Evolutionary conservation across 2,797 vertebrate species (phyloP).

Genomic region (Halcyon chelicuti): DNA sequence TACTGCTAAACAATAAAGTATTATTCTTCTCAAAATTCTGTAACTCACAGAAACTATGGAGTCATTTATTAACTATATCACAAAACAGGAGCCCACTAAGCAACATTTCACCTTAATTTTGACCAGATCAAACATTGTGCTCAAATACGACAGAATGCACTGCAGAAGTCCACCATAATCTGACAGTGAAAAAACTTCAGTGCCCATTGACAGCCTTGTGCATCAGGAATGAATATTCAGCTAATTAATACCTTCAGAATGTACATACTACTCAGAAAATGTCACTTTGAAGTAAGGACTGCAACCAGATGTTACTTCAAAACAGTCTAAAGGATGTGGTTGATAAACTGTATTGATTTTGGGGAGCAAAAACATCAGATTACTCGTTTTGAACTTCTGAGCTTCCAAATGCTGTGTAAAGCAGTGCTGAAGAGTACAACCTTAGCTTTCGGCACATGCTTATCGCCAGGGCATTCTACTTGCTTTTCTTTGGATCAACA

Average conservation of each 20-base stretch:
- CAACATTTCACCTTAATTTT: background rate
- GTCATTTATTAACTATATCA: background rate
- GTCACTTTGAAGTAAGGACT: background rate
- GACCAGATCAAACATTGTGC: background rate
- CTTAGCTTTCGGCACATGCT: background rate
- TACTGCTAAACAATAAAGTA: background rate
- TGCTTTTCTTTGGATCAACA: background rate
- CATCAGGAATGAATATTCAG: background rate
- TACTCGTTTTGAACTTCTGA: background rate
- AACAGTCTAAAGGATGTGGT: background rate
- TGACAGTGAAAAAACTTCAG: background rate
- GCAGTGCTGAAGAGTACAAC: background rate
- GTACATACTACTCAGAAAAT: background rate
- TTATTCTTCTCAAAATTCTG: too few species aligned
- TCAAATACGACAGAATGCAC: accelerated
- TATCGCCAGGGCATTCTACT: background rate
- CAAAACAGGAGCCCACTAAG: background rate
- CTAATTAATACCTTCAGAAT: background rate
- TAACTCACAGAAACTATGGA: background rate
- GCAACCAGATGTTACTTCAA: background rate
- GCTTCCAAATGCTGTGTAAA: background rate
- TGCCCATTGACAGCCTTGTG: background rate
- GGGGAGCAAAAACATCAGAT: background rate
- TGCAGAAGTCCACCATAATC: background rate
- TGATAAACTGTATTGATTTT: background rate